phyloP scores from a whole-genome alignment of 2,888 invertebrate species.

The Limnephilus marmoratus region DNA sequence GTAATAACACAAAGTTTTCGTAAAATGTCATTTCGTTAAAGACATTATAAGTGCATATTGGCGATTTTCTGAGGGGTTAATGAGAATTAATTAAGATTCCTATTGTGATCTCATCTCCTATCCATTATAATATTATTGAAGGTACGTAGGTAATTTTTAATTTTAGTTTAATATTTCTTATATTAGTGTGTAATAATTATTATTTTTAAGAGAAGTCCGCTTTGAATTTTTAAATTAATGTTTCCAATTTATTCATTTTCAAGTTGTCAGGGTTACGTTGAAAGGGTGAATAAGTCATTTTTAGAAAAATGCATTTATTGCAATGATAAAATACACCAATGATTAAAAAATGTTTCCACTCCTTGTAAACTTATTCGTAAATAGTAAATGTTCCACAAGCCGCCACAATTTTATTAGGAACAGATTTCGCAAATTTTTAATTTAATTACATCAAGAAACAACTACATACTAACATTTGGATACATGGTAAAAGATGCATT shows the following conservation, averaged over 20 bases:
- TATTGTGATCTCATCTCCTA: not conserved
- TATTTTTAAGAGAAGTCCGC: not conserved
- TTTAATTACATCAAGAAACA: too few relatives aligned
- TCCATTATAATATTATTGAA: not conserved
- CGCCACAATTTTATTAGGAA: too few relatives aligned
- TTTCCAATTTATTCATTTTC: not conserved
- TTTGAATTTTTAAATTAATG: not conserved
- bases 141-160: not conserved
- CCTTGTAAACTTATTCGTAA: too few relatives aligned
- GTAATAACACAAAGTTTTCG: too few relatives aligned
- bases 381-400: too few relatives aligned
- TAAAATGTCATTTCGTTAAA: too few relatives aligned
- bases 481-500: too few relatives aligned
- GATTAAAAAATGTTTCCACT: not conserved
- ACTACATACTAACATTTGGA: too few relatives aligned
- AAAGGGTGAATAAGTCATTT: not conserved
- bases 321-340: not conserved
- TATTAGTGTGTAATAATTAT: not conserved
- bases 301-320: not conserved
- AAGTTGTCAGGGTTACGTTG: not conserved
- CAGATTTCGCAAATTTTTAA: too few relatives aligned
- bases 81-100: not conserved
- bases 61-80: too few relatives aligned
- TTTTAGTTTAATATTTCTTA: not conserved
- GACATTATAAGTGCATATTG: too few relatives aligned